phyloP scores from a whole-genome alignment of 2,113 vertebrate genomes.

The Mustela nigripes region DNA sequence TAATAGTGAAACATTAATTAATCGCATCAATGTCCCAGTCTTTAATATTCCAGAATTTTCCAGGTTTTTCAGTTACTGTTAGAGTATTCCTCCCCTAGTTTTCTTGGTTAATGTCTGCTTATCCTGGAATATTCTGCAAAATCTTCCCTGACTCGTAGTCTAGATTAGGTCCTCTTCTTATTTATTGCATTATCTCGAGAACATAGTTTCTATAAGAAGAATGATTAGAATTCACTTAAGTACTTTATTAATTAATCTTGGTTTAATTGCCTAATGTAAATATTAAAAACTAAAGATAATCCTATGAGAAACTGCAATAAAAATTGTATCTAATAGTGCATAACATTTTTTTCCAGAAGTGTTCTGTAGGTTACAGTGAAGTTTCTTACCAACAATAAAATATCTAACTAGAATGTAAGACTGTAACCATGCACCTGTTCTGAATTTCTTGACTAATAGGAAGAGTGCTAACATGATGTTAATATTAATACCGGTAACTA shows the following conservation, averaged over 20 bases:
- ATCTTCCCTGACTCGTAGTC: neutral
- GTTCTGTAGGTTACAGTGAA: neutral
- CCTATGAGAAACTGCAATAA: neutral
- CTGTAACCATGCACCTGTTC: neutral
- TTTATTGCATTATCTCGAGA: neutral
- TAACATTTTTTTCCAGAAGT: neutral
- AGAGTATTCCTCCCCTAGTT: neutral
- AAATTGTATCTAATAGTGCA: neutral
- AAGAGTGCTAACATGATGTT: neutral
- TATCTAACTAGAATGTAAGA: neutral
- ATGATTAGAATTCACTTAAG: neutral
- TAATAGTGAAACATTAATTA: neutral
- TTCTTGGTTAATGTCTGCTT: neutral
- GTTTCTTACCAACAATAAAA: neutral
- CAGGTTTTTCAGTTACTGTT: neutral
- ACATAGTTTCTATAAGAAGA: neutral
- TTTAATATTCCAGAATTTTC: neutral
- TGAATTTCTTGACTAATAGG: neutral
- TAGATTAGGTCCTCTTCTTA: neutral
- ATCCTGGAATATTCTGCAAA: neutral
- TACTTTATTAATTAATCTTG: neutral
- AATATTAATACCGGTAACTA: neutral
- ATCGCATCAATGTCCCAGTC: neutral
- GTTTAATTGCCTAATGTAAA: neutral
- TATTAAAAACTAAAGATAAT: neutral